Evolutionary conservation across 2,113 vertebrate species (phyloP).

Genomic region (Cheirogaleus medius): DNA sequence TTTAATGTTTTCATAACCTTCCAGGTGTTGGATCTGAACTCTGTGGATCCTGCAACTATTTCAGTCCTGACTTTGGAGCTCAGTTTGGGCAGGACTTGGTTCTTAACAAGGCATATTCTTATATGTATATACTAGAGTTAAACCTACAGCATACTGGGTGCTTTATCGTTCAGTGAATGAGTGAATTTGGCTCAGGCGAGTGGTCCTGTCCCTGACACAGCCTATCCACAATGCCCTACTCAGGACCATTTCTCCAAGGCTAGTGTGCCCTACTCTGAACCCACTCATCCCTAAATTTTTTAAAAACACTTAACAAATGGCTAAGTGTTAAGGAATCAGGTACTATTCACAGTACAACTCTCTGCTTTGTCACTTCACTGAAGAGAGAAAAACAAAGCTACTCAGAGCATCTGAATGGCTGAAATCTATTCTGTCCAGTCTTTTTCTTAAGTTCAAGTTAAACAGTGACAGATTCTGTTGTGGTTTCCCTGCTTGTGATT

Average conservation of each 20-base stretch:
- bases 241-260: neutral
- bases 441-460: slow-evolving; percentile 19
- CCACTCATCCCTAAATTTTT: neutral
- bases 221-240: neutral
- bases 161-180: neutral
- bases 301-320: neutral
- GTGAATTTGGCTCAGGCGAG: neutral
- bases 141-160: neutral
- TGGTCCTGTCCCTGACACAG: neutral
- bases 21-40: neutral
- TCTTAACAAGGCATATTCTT: neutral
- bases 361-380: neutral
- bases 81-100: neutral
- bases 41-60: neutral
- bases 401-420: neutral
- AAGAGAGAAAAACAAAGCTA: neutral
- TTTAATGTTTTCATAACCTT: neutral
- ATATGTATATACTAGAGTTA: neutral
- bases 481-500: slow-evolving; percentile 6
- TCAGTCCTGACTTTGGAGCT: neutral
- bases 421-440: neutral
- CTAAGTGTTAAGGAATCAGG: neutral
- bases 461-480: slow-evolving; percentile 48
- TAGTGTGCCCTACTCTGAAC: neutral
- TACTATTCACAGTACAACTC: neutral